A percentile compares a stretch with the other conserved stretches of the same genome.
Conservation (phyloP, 2,888 invertebrate species). For the Rhamnusium bicolor region DNA sequence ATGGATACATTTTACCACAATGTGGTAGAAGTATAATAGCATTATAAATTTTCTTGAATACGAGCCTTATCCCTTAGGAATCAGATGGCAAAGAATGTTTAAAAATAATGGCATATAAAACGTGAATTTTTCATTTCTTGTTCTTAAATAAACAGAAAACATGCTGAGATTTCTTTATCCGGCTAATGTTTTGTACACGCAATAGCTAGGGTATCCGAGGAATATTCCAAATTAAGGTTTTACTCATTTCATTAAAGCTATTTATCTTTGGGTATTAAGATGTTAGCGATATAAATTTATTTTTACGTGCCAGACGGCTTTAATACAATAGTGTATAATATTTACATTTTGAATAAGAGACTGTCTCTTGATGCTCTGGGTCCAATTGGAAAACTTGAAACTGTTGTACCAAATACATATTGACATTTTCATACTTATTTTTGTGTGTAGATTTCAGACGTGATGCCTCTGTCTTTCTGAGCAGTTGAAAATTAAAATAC, state of each 20-base stretch:
- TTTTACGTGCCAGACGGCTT: neutral
- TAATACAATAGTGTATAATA: neutral
- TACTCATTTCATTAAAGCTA: conserved; percentile 1
- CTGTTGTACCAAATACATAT: no score
- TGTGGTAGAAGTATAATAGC: neutral
- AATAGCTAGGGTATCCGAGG: neutral
- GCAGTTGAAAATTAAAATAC: no score
- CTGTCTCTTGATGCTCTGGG: no score
- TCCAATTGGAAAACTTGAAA: no score
- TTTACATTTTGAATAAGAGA: no score
- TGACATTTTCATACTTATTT: no score
- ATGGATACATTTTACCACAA: neutral
- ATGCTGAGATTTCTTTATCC: neutral
- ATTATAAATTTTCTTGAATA: conserved; percentile 18
- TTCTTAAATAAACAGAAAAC: conserved; percentile 20
- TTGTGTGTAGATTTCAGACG: no score
- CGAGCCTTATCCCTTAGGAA: conserved; percentile 9
- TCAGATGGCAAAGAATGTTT: conserved; percentile 7
- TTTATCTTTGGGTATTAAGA: conserved; percentile 7
- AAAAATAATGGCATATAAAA: conserved; percentile 22
- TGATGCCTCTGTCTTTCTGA: no score
- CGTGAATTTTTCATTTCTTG: conserved; percentile 15
- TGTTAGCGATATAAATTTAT: neutral
- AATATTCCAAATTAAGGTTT: conserved; percentile 13
- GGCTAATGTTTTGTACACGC: conserved; percentile 18